These are phyloP conservation scores for Drosophila maculinotata DNA, from an alignment of 2,888 invertebrate genomes.

Conservation along the genomic window DNA sequence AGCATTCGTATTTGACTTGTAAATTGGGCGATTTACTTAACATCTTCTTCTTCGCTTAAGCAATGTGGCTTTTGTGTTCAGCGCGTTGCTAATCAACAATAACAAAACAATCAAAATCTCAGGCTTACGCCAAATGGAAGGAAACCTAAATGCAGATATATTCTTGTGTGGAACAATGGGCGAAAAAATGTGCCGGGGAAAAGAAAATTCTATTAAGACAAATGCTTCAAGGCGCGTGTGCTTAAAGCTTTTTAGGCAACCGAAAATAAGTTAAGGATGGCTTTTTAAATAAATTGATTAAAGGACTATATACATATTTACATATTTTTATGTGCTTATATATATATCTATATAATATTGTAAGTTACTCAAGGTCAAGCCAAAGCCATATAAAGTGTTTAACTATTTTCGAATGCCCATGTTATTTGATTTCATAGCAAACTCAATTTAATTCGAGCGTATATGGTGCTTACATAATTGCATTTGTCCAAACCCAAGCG, in stretches of 20 bases:
- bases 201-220: conserved; percentile 2
- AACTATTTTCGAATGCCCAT: neutral
- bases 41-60: neutral
- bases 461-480: conserved; percentile 22
- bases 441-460: conserved; percentile 11
- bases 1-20: conserved; percentile 24
- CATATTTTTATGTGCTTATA: neutral
- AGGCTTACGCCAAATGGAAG: conserved; percentile 1
- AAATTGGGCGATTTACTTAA: conserved; percentile 20
- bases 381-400: conserved; percentile 4
- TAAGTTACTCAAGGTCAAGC: no score
- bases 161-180: neutral
- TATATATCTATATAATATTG: neutral
- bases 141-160: conserved; percentile 1
- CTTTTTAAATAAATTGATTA: neutral
- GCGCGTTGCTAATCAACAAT: conserved; percentile 49
- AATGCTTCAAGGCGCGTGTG: neutral
- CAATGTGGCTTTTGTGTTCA: conserved; percentile 23
- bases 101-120: conserved; percentile 45
- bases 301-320: neutral
- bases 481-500: conserved; percentile 15
- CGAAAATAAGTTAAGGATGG: neutral
- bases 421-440: conserved; percentile 1
- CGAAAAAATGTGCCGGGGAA: neutral
- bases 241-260: neutral